phyloP scores from a whole-genome alignment of 2,113 vertebrate genomes.

The Bufo gargarizans region DNA sequence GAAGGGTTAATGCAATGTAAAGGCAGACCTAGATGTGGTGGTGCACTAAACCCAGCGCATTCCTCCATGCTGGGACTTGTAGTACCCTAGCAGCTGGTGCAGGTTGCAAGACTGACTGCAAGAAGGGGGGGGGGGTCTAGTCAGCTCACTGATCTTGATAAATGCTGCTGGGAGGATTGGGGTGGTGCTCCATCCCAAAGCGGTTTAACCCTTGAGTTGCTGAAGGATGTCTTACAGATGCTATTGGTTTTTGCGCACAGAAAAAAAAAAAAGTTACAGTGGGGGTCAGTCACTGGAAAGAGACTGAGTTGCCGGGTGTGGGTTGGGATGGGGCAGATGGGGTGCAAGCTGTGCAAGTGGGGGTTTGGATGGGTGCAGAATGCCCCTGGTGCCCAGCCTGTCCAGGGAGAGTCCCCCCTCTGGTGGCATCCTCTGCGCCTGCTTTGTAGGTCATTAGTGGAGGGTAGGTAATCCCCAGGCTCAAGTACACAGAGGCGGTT shows the following conservation, averaged over 20 bases:
- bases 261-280: not conserved
- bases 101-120: no score
- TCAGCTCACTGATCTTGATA: no score
- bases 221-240: not conserved
- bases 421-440: slow-evolving; percentile 25
- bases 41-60: no score
- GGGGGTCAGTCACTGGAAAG: no score
- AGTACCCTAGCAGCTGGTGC: not conserved
- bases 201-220: not conserved
- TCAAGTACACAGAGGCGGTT: slow-evolving; percentile 92
- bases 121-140: no score
- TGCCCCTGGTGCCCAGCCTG: not conserved
- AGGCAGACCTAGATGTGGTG: no score
- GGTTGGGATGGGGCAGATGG: not conserved
- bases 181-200: not conserved
- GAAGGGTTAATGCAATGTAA: no score
- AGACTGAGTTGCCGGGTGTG: not conserved
- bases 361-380: not conserved
- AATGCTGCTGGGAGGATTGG: not conserved
- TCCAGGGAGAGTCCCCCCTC: not conserved
- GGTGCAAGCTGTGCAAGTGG: not conserved
- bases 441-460: slow-evolving; percentile 68
- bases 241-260: not conserved
- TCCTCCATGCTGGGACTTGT: not conserved
- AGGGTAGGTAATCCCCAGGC: slow-evolving; percentile 87